phyloP scores from a whole-genome alignment of 2,113 vertebrate genomes.

The Mormyrus lacerda region DNA sequence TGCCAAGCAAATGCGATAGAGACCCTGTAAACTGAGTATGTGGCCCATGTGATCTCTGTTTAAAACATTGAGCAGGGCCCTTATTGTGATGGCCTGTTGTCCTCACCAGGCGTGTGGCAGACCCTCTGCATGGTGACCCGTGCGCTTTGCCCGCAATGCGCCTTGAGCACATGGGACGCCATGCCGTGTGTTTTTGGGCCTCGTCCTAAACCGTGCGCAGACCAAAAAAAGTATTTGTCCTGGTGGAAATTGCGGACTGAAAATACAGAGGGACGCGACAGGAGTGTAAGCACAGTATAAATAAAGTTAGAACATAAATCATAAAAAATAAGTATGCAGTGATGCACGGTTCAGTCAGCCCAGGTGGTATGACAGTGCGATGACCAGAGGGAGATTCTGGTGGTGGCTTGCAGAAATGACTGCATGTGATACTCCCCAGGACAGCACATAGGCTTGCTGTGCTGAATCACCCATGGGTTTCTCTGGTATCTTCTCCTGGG shows the following conservation, averaged over 20 bases:
- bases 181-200: not conserved
- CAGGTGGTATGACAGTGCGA: not conserved
- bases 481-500: not conserved
- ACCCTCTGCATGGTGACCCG: not conserved
- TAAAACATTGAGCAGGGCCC: slow-evolving; percentile 41
- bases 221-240: not conserved
- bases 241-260: not conserved
- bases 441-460: not conserved
- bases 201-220: not conserved
- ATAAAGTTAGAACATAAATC: not conserved
- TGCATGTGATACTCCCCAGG: not conserved
- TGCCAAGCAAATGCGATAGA: slow-evolving; percentile 31
- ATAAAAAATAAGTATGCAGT: not conserved
- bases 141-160: not conserved
- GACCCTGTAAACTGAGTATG: slow-evolving; percentile 43
- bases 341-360: not conserved
- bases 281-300: not conserved
- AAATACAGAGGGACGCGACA: not conserved
- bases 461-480: not conserved
- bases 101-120: too few relatives aligned
- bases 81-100: not conserved
- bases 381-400: not conserved
- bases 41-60: slow-evolving; percentile 16
- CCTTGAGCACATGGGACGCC: not conserved
- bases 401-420: not conserved